Base-by-base conservation (phyloP, 2,113 vertebrate species). In the Cyprinus carpio region DNA sequence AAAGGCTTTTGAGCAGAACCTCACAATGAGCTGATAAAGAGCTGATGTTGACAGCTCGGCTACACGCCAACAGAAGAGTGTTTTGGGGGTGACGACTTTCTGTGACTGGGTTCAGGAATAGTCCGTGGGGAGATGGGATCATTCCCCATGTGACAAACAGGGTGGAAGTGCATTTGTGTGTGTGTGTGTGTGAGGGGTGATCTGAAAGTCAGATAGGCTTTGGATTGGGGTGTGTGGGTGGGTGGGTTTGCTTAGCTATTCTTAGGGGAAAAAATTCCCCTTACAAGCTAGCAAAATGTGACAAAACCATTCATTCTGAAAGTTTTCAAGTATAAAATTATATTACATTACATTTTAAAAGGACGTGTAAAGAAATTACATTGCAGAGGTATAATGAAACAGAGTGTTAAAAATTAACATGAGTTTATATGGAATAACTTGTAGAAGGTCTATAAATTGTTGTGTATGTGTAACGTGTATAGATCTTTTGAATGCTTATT, bases 11-110 rank as follows among this genome's bases (percentile, higher is more conserved):
- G 84, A 88, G 84, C 78, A 75, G 78, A 87, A 82, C 82, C 49
- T 76, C 58, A 87, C 83, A 90, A 87, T 90, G 86, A 87, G 65
- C 76, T 51, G 65, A 86, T 86, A 87, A 84, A 87, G 84, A 88
- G 75, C 80, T 62, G 72, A 89, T 75, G 77, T 54, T 85, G 58
- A 83, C 54, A 75, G 74, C 85, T 85, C 75, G 81, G 83, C 83
- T 69, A 75, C 10, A 12, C 5, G 75, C 83, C 85, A 85, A 34
- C 27, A 65, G 49, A 83, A 84, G 7, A 31, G 25, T 64, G 77
- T 64, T 84, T 77, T 10, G 3, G 72, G 54, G 43, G 79, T 51
- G 25, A 76, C 51, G 6, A 54, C 82, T 85, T 40, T 71, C 10
- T 83, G 25, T 51, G 85, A 77, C 67, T 18, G 71, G 27, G 34